Percentiles rank a stretch among this genome's conserved stretches.
These are phyloP conservation scores for Squalus acanthias DNA, from an alignment of 2,797 vertebrate species.

Conservation along the genomic window DNA sequence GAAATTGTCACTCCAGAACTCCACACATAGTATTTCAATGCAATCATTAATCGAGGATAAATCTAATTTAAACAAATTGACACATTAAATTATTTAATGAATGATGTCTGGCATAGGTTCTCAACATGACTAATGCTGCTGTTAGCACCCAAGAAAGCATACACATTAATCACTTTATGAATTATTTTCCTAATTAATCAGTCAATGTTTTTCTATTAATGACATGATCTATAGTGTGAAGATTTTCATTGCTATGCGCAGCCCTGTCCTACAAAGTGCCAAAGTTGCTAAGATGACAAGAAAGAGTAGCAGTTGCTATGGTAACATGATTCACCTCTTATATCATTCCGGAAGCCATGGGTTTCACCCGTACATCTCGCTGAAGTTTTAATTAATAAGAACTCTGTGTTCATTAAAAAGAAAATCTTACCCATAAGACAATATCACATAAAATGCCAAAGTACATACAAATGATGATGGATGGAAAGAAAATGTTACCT, in stretches of 20 bases:
- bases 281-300: slow-evolving; percentile 29
- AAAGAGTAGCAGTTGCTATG: slow-evolving; percentile 2
- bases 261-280: slow-evolving; percentile 21
- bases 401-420: background rate
- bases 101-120: slow-evolving; percentile 34
- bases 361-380: background rate
- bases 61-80: slow-evolving; percentile 43
- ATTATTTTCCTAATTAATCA: slow-evolving; percentile 41
- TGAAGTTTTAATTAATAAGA: slow-evolving; percentile 33
- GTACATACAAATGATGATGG: background rate
- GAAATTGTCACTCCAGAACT: background rate
- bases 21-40: background rate
- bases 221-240: slow-evolving; percentile 14
- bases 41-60: slow-evolving; percentile 41
- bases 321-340: slow-evolving; percentile 24
- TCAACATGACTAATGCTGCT: background rate
- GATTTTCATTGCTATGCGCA: slow-evolving; percentile 20
- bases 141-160: slow-evolving; percentile 37
- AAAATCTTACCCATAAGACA: background rate
- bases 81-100: slow-evolving; percentile 38
- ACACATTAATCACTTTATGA: accelerated
- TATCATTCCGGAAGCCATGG: slow-evolving; percentile 18
- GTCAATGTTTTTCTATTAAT: slow-evolving; percentile 31
- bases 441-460: background rate
- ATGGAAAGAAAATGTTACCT: background rate